phyloP scores from a whole-genome alignment of 2,113 vertebrate species.

The Glaucomys volans region DNA sequence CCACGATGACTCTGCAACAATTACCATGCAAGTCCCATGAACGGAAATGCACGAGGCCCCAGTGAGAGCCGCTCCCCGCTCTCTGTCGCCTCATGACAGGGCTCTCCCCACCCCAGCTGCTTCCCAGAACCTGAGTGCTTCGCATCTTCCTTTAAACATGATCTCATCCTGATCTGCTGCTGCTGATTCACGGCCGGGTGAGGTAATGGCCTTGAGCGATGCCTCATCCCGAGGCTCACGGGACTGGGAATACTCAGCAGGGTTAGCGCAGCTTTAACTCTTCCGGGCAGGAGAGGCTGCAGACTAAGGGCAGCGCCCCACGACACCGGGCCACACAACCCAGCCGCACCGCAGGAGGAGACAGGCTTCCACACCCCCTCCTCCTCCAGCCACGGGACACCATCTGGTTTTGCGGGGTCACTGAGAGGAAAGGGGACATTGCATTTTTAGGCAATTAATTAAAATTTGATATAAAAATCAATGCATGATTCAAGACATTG shows the following conservation, averaged over 20 bases:
- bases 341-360: no score
- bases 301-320: slow-evolving; percentile 62
- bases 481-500: neutral
- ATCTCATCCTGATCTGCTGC: slow-evolving; percentile 86
- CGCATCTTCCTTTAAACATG: slow-evolving; percentile 81
- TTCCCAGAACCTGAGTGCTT: slow-evolving; percentile 80
- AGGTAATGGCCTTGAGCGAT: slow-evolving; percentile 86
- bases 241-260: slow-evolving; percentile 80
- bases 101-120: neutral
- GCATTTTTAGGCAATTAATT: neutral
- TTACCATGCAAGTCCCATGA: neutral
- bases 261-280: slow-evolving; percentile 86
- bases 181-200: slow-evolving; percentile 89
- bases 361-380: neutral
- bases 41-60: neutral
- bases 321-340: neutral
- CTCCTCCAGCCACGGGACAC: neutral
- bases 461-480: neutral
- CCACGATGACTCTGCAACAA: neutral
- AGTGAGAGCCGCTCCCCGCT: neutral
- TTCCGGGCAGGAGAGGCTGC: slow-evolving; percentile 83
- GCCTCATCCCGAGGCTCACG: slow-evolving; percentile 85
- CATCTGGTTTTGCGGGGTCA: neutral
- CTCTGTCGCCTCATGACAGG: slow-evolving; percentile 56
- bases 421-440: slow-evolving; percentile 63